phyloP scores from a whole-genome alignment of 1,140 invertebrate species.

The Pachypsylla venusta region DNA sequence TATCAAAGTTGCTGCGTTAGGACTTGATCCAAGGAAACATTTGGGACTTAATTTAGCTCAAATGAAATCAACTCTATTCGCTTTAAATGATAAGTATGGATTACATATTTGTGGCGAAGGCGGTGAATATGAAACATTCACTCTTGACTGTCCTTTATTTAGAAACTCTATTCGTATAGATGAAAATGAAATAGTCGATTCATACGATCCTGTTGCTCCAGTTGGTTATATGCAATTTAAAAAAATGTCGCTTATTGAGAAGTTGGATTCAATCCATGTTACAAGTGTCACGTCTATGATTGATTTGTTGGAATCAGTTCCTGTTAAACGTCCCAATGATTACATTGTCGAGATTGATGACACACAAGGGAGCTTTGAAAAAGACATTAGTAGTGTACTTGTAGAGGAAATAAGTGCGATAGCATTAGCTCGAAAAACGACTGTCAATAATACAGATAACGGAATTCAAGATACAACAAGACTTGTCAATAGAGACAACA shows the following conservation, averaged over 20 bases:
- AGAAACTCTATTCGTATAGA: slow-evolving; percentile 79
- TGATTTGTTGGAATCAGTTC: too few relatives aligned
- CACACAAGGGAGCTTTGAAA: too few relatives aligned
- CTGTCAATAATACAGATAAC: too few relatives aligned
- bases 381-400: too few relatives aligned
- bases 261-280: too few relatives aligned
- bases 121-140: slow-evolving; percentile 97
- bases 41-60: slow-evolving; percentile 73
- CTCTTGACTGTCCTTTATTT: slow-evolving; percentile 91
- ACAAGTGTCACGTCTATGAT: too few relatives aligned
- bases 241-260: slow-evolving; percentile 57
- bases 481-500: slow-evolving; percentile 39
- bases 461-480: not conserved
- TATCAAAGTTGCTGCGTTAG: slow-evolving; percentile 90
- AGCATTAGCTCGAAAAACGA: too few relatives aligned
- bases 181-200: slow-evolving; percentile 69
- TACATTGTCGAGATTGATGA: slow-evolving; percentile 40
- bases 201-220: slow-evolving; percentile 78
- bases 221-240: slow-evolving; percentile 83
- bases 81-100: slow-evolving; percentile 75
- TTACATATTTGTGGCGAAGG: slow-evolving; percentile 97
- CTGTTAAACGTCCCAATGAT: slow-evolving; percentile 39
- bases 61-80: slow-evolving; percentile 70
- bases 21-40: slow-evolving; percentile 70
- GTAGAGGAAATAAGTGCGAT: too few relatives aligned